These are phyloP conservation scores for Creontiades dilutus DNA, from an alignment of 2,888 invertebrate species.

Conservation along the genomic window DNA sequence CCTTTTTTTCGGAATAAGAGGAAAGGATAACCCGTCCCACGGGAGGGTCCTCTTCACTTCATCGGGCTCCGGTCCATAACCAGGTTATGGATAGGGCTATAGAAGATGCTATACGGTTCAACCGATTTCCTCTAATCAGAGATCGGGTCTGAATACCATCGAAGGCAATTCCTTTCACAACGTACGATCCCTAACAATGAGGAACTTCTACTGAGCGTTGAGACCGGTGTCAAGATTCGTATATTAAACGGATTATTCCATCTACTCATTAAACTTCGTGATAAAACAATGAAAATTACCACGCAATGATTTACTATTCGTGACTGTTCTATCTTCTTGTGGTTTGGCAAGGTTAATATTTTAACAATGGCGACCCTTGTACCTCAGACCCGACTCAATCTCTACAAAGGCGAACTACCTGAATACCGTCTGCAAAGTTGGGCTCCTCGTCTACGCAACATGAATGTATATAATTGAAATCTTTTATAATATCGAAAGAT, in stretches of 20 bases:
- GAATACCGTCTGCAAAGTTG: too few relatives aligned
- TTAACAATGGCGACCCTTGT: too few relatives aligned
- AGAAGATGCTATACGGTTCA: slow-evolving; percentile 9
- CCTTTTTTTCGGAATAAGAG: slow-evolving; percentile 15
- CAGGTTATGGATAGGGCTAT: slow-evolving; percentile 26
- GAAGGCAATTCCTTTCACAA: slow-evolving; percentile 12
- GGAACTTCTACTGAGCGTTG: neutral
- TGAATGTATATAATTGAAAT: too few relatives aligned
- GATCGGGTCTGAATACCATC: slow-evolving; percentile 17
- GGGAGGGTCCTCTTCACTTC: slow-evolving; percentile 20
- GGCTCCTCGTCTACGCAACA: too few relatives aligned
- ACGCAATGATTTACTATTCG: too few relatives aligned
- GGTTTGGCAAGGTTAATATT: too few relatives aligned
- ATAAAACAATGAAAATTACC: too few relatives aligned
- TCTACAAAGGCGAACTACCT: too few relatives aligned
- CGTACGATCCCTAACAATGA: slow-evolving; percentile 20
- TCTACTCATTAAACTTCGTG: too few relatives aligned
- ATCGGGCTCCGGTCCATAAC: slow-evolving; percentile 5
- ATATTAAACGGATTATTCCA: neutral
- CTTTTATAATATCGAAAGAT: too few relatives aligned
- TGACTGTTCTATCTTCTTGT: too few relatives aligned
- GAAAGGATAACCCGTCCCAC: slow-evolving; percentile 3
- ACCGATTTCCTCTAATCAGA: slow-evolving; percentile 42
- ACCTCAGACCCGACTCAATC: too few relatives aligned
- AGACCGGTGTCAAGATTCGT: neutral